These are phyloP conservation scores for Hyperoplus lanceolatus DNA, from an alignment of 2,797 vertebrate genomes.

Conservation along the genomic window DNA sequence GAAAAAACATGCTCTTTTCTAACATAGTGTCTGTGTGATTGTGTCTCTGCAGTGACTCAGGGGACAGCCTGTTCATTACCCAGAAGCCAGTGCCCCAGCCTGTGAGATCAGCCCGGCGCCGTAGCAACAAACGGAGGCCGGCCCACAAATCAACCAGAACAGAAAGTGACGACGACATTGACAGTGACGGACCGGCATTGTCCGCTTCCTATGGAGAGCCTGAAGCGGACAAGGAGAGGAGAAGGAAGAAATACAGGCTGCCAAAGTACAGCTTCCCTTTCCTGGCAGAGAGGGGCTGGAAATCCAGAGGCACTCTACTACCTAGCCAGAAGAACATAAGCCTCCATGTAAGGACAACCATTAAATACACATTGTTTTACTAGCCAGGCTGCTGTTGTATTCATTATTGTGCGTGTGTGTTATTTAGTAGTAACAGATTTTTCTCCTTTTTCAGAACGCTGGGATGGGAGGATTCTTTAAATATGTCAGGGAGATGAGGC, in stretches of 20 bases:
- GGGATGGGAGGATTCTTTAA: conserved; percentile 89
- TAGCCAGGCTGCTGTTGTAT: background rate
- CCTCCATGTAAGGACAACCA: conserved; percentile 66
- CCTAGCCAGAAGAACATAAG: background rate
- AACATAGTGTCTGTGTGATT: background rate
- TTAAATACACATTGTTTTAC: background rate
- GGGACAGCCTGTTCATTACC: conserved; percentile 81
- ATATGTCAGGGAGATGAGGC: conserved; percentile 73
- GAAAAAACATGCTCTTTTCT: background rate
- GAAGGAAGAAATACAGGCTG: conserved; percentile 25
- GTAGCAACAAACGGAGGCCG: rapidly evolving
- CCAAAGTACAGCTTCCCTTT: conserved; percentile 82
- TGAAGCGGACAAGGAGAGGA: background rate
- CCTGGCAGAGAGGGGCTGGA: conserved; percentile 62
- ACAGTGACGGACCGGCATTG: background rate
- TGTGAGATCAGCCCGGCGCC: conserved; percentile 26
- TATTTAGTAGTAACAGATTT: background rate
- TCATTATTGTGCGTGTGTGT: background rate
- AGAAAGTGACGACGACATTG: conserved; percentile 4
- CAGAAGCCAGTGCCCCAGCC: conserved; percentile 61
- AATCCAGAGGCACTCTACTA: background rate
- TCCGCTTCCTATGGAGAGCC: background rate
- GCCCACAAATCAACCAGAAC: background rate
- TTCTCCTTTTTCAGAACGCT: conserved; percentile 77
- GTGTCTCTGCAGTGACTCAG: conserved; percentile 79